Percentiles rank a stretch among this genome's conserved stretches.
Conservation (phyloP, 2,797 vertebrate species). For the Limosa lapponica region DNA sequence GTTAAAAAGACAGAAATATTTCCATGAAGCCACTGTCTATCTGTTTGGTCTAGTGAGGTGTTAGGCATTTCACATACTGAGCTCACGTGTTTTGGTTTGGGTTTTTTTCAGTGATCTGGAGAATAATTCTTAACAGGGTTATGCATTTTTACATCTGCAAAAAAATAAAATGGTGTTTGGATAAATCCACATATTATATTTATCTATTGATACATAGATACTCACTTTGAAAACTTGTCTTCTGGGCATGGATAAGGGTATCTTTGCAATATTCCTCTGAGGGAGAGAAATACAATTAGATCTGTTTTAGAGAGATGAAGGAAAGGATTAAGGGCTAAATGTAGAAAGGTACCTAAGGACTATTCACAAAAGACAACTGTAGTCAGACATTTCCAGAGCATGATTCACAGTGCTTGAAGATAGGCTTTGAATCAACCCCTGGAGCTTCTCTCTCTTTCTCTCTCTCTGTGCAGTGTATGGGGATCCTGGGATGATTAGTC, state of each 20-base stretch:
- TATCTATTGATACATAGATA: background rate
- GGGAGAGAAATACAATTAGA: background rate
- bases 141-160: background rate
- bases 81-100: rapidly evolving
- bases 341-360: background rate
- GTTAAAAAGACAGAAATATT: background rate
- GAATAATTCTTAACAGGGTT: background rate
- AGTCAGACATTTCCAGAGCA: background rate
- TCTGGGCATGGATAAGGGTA: background rate
- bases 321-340: background rate
- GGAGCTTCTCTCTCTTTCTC: background rate
- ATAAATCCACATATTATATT: background rate
- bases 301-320: slow-evolving; percentile 6
- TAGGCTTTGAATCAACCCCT: background rate
- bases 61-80: background rate
- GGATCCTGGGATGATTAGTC: background rate
- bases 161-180: background rate
- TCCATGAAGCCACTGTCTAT: background rate
- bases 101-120: background rate
- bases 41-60: background rate
- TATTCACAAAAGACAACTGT: slow-evolving; percentile 1
- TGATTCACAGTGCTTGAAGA: background rate
- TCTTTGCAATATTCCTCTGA: background rate
- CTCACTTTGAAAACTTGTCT: background rate
- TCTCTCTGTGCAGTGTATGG: background rate